These are phyloP conservation scores for Plectropomus leopardus DNA, from an alignment of 2,113 vertebrate species.

Conservation along the genomic window DNA sequence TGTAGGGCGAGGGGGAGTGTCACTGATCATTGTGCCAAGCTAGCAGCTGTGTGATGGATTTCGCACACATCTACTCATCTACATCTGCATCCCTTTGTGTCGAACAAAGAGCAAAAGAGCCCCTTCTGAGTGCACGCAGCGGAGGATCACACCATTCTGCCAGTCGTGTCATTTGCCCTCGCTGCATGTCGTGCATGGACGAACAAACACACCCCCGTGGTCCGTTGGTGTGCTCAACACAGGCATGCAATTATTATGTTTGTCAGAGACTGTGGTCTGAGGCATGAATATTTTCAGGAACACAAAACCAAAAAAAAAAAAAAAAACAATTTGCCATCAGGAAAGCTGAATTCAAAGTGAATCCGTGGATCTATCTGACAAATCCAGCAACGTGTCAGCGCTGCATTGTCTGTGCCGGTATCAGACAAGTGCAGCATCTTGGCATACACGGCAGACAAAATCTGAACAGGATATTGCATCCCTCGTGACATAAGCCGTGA, in stretches of 20 bases:
- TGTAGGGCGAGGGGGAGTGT: constrained; percentile 25
- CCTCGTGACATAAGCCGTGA: constrained; percentile 52
- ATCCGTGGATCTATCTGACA: constrained; percentile 19
- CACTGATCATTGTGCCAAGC: constrained; percentile 60
- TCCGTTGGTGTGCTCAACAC: constrained; percentile 33
- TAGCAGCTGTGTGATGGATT: constrained; percentile 73
- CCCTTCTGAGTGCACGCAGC: constrained; percentile 19
- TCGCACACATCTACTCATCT: constrained; percentile 54
- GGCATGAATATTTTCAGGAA: constrained; percentile 27
- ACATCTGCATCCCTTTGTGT: constrained; percentile 54
- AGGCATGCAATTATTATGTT: constrained; percentile 60
- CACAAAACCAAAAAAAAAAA: constrained; percentile 7
- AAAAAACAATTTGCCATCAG: constrained; percentile 10
- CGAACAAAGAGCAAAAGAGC: constrained; percentile 55
- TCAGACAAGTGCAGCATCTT: constrained; percentile 54
- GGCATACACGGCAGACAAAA: constrained; percentile 26
- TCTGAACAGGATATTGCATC: constrained; percentile 60
- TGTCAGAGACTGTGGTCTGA: constrained; percentile 31
- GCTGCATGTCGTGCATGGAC: constrained; percentile 41
- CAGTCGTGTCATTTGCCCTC: constrained; percentile 56
- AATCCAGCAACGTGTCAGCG: constrained; percentile 35
- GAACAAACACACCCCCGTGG: constrained; percentile 61
- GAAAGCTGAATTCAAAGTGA: constrained; percentile 30
- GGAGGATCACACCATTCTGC: constrained; percentile 37
- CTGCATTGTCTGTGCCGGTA: constrained; percentile 41